Evolutionary conservation across 2,113 vertebrate genomes (phyloP).

Genomic region (Sciurus niger): DNA sequence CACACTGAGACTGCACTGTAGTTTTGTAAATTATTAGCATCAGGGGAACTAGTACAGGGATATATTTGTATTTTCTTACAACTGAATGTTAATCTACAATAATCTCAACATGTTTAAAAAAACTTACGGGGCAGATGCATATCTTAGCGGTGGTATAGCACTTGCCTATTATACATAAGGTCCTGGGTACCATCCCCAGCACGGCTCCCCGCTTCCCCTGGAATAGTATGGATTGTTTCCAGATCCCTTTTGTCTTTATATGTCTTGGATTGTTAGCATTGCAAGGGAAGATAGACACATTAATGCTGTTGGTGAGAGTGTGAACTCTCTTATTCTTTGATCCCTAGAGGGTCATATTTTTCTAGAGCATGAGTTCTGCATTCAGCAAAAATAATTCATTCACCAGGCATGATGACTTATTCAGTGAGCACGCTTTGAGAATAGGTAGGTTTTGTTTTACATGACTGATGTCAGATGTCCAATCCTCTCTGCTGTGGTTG

Average conservation of each 20-base stretch:
- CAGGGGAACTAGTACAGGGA: neutral
- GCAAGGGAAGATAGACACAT: neutral
- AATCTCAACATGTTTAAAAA: neutral
- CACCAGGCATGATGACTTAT: neutral
- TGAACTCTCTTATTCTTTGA: neutral
- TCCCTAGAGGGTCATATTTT: neutral
- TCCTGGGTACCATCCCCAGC: no score
- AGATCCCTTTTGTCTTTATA: constrained; percentile 34
- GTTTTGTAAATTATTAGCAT: no score
- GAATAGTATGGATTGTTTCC: neutral
- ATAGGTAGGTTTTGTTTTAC: constrained; percentile 40
- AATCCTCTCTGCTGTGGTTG: neutral
- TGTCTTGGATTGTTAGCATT: neutral
- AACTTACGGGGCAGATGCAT: no score
- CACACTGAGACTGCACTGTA: no score
- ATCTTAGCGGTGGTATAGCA: no score
- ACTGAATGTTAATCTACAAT: constrained; percentile 3
- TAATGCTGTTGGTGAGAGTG: neutral
- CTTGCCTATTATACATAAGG: no score
- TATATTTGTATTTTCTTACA: constrained; percentile 39
- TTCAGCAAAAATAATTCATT: constrained; percentile 12
- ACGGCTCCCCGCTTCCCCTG: no score
- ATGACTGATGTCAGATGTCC: neutral
- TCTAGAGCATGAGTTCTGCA: constrained; percentile 18
- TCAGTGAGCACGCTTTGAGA: neutral